Percentiles rank a stretch among this genome's conserved stretches.
These are phyloP conservation scores for Asarcornis scutulata DNA, from an alignment of 2,113 vertebrate genomes.

Conservation along the genomic window DNA sequence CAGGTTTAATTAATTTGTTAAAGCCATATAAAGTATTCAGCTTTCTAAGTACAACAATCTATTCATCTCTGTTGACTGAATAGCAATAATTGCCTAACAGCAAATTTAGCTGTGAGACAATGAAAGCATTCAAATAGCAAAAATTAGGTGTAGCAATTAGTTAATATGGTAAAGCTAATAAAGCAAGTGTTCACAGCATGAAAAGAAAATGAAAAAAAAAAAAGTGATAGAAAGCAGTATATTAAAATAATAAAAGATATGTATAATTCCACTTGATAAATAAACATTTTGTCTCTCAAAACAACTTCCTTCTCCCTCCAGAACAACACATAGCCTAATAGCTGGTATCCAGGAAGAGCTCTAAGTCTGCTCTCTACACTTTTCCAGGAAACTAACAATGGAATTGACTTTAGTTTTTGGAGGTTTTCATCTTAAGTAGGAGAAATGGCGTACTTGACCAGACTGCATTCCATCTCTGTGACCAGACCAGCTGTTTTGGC, in stretches of 20 bases:
- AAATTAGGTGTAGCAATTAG: background rate
- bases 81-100: background rate
- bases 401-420: background rate
- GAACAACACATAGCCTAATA: background rate
- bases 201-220: background rate
- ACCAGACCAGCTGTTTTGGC: background rate
- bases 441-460: background rate
- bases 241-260: background rate
- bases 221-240: background rate
- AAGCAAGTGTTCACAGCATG: background rate
- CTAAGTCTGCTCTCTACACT: background rate
- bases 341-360: background rate
- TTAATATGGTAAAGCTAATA: background rate
- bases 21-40: background rate
- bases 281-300: background rate
- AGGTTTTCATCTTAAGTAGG: background rate
- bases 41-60: conserved; percentile 24
- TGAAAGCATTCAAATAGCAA: conserved; percentile 26
- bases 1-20: conserved; percentile 55
- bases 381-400: background rate
- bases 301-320: background rate
- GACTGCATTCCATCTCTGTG: background rate
- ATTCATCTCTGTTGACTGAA: conserved; percentile 23
- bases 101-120: conserved; percentile 21
- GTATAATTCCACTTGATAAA: background rate